Conservation (phyloP, 2,797 vertebrate genomes). For the Synanceia verrucosa region DNA sequence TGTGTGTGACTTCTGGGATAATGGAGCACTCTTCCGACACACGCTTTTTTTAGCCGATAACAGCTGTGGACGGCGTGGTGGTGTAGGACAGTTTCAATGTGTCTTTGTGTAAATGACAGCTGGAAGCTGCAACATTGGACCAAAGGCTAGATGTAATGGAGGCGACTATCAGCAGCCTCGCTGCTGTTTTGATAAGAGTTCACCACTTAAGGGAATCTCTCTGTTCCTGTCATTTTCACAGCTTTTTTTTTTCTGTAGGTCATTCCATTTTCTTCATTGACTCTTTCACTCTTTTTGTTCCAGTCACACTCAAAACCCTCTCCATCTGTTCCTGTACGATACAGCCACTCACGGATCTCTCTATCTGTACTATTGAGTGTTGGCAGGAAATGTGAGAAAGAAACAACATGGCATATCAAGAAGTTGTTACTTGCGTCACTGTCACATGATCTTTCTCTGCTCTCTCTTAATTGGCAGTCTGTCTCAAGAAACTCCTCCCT, state of each 20-base stretch:
- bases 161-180: constrained; percentile 41
- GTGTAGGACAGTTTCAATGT: constrained; percentile 8
- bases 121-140: constrained; percentile 49
- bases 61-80: constrained; percentile 32
- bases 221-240: constrained; percentile 13
- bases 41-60: constrained; percentile 30
- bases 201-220: constrained; percentile 38
- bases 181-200: constrained; percentile 51
- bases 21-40: background rate
- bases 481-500: background rate
- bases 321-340: constrained; percentile 51
- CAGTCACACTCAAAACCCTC: constrained; percentile 5
- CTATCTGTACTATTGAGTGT: constrained; percentile 29
- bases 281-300: constrained; percentile 2
- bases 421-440: constrained; percentile 3
- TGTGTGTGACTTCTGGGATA: constrained; percentile 44
- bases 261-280: constrained; percentile 6
- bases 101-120: constrained; percentile 55
- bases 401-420: constrained; percentile 16
- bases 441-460: background rate
- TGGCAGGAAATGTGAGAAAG: constrained; percentile 18
- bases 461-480: background rate
- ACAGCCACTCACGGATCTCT: constrained; percentile 25
- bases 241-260: background rate
- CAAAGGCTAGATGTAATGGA: constrained; percentile 62